Base-by-base conservation (phyloP, 2,888 invertebrate species). In the Luffia ferchaultella region DNA sequence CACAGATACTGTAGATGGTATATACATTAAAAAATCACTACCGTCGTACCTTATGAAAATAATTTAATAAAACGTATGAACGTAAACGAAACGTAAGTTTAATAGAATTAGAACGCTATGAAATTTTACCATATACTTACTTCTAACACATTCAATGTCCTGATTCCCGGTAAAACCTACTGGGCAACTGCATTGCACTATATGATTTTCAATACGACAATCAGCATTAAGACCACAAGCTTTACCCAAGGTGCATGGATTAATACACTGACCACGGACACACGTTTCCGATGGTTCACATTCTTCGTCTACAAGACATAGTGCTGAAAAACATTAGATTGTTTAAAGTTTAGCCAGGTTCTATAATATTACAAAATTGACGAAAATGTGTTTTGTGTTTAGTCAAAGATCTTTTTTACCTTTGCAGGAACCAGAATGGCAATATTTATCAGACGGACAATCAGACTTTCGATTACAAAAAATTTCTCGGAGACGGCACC, bases 201-300 rank as follows among this genome's bases (percentile, higher is more conserved):
- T 77, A 65, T 95, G 94, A 62, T 88, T 89, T 43, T 85, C 82
- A 12, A 90, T 88, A 45, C 83, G 79, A 61, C 96, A 96, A 53
- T 90, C 74, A 16, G 94, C 93, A 68, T 95, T 95, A 64, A 95
- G 87, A 48, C 95, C 96, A 68, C 96, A 96, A 0, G 93, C 86
- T 61, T 88, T 88, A 61, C 89, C 87, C 60, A 90, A 77, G 59
- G 89, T 86, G 65, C 95, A 96, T 16, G 93, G 92, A 73, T 93
- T 89, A 43, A 90, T 73, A 67, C 95, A 95, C 70, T 94, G 93
- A 0, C 93, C 93, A 64, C 89, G 89, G 49, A 90, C 79, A 65
- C 96, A 96, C 62, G 91, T 88, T 68, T 95, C 93, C n/a, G 86
- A 83, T 5, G 89, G 73, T 53, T 88, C 89, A 68, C 96, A 96